Percentiles rank a stretch among this genome's conserved stretches.
phyloP scores from a whole-genome alignment of 2,888 invertebrate species.

The Drosophila cognata region DNA sequence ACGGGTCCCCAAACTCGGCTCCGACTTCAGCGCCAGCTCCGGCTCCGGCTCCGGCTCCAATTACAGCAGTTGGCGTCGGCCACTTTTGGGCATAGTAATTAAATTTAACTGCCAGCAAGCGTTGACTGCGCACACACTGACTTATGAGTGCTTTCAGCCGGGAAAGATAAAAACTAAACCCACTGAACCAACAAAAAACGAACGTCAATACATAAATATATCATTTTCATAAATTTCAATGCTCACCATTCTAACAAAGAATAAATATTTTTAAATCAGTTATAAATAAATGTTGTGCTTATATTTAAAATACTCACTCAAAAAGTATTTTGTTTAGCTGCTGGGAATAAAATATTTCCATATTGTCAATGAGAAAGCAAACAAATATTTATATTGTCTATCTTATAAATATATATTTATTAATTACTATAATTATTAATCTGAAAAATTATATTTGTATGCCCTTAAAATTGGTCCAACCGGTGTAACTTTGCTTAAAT shows the following conservation, averaged over 20 bases:
- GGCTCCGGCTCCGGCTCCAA: constrained; percentile 46
- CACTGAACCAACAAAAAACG: neutral
- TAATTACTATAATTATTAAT: neutral
- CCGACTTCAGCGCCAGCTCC: neutral
- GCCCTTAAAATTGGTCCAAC: neutral
- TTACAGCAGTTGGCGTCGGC: constrained; percentile 55
- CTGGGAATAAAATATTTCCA: neutral
- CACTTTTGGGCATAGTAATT: constrained; percentile 70
- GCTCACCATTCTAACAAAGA: neutral
- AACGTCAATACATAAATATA: neutral
- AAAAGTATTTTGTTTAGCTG: neutral
- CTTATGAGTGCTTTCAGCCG: constrained; percentile 34
- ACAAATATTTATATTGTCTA: neutral
- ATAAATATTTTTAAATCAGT: neutral
- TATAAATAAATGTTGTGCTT: neutral
- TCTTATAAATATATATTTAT: neutral
- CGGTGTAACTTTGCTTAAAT: too few species aligned
- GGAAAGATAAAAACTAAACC: constrained; percentile 35
- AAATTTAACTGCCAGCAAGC: constrained; percentile 68
- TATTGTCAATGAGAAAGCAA: neutral
- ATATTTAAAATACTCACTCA: neutral
- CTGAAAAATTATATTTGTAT: neutral
- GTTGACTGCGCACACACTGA: constrained; percentile 33
- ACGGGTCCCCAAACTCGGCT: neutral
- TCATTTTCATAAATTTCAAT: neutral